Base-by-base conservation (phyloP, 2,888 invertebrate species). In the Julus scanicus region DNA sequence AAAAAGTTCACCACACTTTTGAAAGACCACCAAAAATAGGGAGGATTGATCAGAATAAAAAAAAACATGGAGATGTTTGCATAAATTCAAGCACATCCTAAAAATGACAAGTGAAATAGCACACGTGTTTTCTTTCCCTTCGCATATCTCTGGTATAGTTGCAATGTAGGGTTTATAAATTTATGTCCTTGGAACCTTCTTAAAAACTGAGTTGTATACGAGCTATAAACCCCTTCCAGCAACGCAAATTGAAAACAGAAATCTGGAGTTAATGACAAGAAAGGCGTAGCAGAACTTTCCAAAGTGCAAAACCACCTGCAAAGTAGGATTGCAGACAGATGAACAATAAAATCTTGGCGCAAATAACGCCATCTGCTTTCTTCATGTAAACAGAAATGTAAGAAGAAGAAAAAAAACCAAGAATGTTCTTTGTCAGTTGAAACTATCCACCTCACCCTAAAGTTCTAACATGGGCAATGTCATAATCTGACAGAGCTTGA, bases 231-330 rank as follows among this genome's bases (percentile, higher is more conserved):
- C 80, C 80, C 37, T 80, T 37, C 13, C 29, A 29, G 80, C 80
- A 80, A 13, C 80, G 11, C 8, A 80, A 37, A 80, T 11, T 37
- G 71, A 71, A 71, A 71, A 71, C 71, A n/a, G 53, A 13, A 80
- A 13, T 44, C 20, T 37, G 37, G 80, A 80, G 37, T 80, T 80
- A 80, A 80, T 80, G 80, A 80, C 29, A 37, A 9, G 29, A 9
- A 80, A 80, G 80, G 80, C 80, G 80, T 80, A 80, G 8, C 80
- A 80, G 80, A 5, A 37, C 80, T 37, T 15, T 29, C 37, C 37
- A 80, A 71, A 20, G 80, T 80, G 80, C 80, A 37, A 80, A 80
- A 80, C 80, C 80, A 80, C 80, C 80, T 80, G 80, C 80, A 80
- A 71, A 71, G 63, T 20, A 11, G 20, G n/a, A 11, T 6, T 6